Evolutionary conservation across 2,888 invertebrate genomes (phyloP).

Genomic region (Podotricha telesiphe): DNA sequence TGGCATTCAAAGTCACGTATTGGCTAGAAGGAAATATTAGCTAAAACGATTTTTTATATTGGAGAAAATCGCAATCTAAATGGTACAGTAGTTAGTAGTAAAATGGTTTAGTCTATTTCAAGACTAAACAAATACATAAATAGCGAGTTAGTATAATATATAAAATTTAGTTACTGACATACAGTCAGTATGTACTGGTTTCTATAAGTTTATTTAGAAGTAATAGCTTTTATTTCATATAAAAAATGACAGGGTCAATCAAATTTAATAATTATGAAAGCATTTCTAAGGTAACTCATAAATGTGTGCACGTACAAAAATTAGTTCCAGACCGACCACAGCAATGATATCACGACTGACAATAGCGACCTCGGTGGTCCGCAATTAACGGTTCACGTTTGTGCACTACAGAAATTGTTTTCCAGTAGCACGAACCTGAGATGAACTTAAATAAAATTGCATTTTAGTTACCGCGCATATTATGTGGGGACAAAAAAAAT

Average conservation of each 20-base stretch:
- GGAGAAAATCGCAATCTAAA: too few species aligned
- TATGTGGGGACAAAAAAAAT: background rate
- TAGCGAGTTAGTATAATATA: too few species aligned
- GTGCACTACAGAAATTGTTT: slow-evolving; percentile 40
- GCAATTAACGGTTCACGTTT: slow-evolving; percentile 45
- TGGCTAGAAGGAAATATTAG: too few species aligned
- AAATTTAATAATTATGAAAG: slow-evolving; percentile 33
- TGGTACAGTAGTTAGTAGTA: too few species aligned
- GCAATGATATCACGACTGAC: slow-evolving; percentile 44
- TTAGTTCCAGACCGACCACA: slow-evolving; percentile 44
- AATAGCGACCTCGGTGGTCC: slow-evolving; percentile 45
- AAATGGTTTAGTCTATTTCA: too few species aligned
- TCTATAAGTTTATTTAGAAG: background rate
- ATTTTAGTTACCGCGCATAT: slow-evolving; percentile 19
- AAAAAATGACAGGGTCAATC: slow-evolving; percentile 6
- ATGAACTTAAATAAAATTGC: slow-evolving; percentile 29
- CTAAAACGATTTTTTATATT: too few species aligned
- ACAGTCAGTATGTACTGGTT: too few species aligned
- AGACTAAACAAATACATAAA: too few species aligned
- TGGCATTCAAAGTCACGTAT: too few species aligned
- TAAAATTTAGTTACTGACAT: too few species aligned
- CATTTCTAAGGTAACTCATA: slow-evolving; percentile 33
- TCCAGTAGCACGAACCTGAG: slow-evolving; percentile 33
- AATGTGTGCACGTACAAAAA: slow-evolving; percentile 45
- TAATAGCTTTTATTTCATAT: background rate